A percentile compares a stretch with the other conserved stretches of the same genome.
Conservation (phyloP, 2,888 invertebrate species). For the Prenolepis imparis region DNA sequence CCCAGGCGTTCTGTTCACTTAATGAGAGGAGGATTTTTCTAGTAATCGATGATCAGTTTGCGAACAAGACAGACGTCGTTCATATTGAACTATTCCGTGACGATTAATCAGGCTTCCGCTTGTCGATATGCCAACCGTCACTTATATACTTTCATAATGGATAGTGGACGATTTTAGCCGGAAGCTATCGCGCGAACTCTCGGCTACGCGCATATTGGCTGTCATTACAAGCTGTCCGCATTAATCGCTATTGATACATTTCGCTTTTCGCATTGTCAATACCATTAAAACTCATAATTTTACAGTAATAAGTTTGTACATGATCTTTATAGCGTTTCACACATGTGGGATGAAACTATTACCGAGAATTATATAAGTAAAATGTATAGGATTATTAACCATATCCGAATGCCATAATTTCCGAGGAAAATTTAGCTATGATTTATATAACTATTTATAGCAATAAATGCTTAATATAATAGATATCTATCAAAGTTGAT, state of each 20-base stretch:
- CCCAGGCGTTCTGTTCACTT: conserved; percentile 56
- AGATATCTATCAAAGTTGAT: not conserved
- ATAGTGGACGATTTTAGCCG: conserved; percentile 36
- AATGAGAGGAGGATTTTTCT: conserved; percentile 70
- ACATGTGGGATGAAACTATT: not conserved
- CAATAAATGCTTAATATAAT: not conserved
- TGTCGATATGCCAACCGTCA: conserved; percentile 41
- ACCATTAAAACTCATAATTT: not conserved
- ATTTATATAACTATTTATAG: not conserved
- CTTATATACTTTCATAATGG: conserved; percentile 48
- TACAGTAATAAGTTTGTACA: not conserved
- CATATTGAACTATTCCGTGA: conserved; percentile 61
- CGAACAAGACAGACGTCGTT: conserved; percentile 62
- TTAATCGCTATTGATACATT: conserved; percentile 4
- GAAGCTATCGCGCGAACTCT: conserved; percentile 16
- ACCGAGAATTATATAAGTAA: not conserved
- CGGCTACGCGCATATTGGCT: conserved; percentile 21
- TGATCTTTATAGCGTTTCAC: not conserved
- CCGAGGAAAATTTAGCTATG: not conserved
- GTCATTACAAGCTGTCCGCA: conserved; percentile 21
- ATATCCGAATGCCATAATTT: not conserved
- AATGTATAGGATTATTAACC: not conserved
- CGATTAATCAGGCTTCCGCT: conserved; percentile 64
- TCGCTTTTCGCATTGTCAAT: not conserved
- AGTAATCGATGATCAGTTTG: conserved; percentile 68